Evolutionary conservation across 1,140 invertebrate species (phyloP).

Genomic region (Cyrtorhinus lividipennis): DNA sequence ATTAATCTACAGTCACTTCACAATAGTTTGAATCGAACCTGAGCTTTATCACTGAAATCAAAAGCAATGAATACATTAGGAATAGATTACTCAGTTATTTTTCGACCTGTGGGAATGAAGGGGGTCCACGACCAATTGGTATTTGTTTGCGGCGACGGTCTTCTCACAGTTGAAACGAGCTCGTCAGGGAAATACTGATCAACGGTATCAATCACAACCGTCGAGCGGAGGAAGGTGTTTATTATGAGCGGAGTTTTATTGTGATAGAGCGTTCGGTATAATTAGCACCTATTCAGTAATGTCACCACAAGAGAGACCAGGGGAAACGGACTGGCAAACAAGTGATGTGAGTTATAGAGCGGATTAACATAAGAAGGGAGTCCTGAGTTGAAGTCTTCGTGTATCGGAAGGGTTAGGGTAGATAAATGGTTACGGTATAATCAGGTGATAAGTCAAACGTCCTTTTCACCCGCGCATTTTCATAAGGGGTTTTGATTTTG

Average conservation of each 20-base stretch:
- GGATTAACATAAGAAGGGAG: constrained; percentile 10
- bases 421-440: constrained; percentile 14
- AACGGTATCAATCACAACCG: not conserved
- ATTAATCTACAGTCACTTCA: too few species aligned
- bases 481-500: not conserved
- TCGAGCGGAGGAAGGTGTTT: not conserved
- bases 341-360: not conserved
- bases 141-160: constrained; percentile 12
- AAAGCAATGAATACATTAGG: constrained; percentile 1
- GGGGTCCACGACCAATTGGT: not conserved
- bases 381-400: not conserved
- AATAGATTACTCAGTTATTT: not conserved
- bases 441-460: constrained; percentile 14
- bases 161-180: not conserved
- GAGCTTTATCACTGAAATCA: too few species aligned
- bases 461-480: constrained; percentile 11
- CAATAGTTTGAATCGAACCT: too few species aligned
- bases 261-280: not conserved
- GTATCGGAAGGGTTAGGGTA: constrained; percentile 4
- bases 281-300: constrained; percentile 15
- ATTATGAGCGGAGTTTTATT: constrained; percentile 16
- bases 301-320: constrained; percentile 11
- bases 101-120: constrained; percentile 4
- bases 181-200: not conserved
- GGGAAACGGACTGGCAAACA: not conserved